Conservation (phyloP, 2,113 vertebrate species). For the Daubentonia madagascariensis region DNA sequence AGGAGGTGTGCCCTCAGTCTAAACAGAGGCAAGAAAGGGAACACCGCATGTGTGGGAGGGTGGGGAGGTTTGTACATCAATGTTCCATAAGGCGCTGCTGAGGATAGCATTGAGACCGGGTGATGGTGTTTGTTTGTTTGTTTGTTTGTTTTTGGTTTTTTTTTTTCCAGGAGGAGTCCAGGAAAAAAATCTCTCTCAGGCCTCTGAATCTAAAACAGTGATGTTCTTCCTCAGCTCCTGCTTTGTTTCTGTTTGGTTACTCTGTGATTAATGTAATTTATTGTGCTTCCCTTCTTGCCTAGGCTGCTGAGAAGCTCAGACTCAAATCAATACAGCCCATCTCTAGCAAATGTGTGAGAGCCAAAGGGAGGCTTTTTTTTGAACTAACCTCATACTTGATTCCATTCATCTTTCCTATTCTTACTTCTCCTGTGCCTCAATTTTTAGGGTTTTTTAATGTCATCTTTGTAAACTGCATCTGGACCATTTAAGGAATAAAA, state of each 20-base stretch:
- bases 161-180: not conserved
- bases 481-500: not conserved
- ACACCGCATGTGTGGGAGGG: fast-evolving
- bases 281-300: not conserved
- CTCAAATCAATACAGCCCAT: not conserved
- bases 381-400: not conserved
- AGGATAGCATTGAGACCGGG: not conserved
- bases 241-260: not conserved
- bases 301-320: not conserved
- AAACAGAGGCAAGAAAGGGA: not conserved
- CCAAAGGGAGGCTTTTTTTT: not conserved
- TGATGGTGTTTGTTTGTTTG: no score
- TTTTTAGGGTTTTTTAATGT: not conserved
- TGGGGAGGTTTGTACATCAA: not conserved
- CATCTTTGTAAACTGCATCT: not conserved
- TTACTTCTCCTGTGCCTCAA: not conserved
- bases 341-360: not conserved
- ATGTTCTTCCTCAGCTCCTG: not conserved
- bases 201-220: not conserved
- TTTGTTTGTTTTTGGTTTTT: no score
- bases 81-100: not conserved
- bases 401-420: not conserved
- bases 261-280: not conserved
- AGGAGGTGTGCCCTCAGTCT: not conserved
- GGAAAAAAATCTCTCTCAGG: not conserved